Conservation (phyloP, 1,140 invertebrate genomes). For the Cephus cinctus region DNA sequence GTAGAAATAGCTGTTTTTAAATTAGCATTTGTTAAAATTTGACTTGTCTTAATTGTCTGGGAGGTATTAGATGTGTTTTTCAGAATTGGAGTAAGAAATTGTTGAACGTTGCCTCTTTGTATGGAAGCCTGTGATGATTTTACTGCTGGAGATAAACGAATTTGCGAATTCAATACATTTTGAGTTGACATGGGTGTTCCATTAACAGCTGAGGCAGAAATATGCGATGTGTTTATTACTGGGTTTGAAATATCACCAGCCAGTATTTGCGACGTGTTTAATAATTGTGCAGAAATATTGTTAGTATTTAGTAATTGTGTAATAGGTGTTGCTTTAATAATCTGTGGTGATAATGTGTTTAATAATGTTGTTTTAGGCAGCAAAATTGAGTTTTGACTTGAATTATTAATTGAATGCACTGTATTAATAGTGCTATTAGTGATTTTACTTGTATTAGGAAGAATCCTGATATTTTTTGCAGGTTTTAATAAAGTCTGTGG, state of each 20-base stretch:
- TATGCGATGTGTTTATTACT: conserved; percentile 17
- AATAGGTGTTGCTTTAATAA: conserved; percentile 30
- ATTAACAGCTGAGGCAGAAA: conserved; percentile 23
- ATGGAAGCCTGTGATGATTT: conserved; percentile 21
- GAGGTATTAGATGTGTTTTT: conserved; percentile 19
- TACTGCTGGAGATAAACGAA: conserved; percentile 26
- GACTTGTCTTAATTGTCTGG: conserved; percentile 22
- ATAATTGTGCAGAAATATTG: conserved; percentile 34
- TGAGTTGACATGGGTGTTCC: conserved; percentile 22
- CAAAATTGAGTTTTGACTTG: conserved; percentile 35
- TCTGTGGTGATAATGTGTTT: conserved; percentile 36
- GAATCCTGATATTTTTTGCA: conserved; percentile 36
- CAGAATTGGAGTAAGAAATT: conserved; percentile 30
- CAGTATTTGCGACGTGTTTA: conserved; percentile 33
- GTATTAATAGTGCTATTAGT: conserved; percentile 13
- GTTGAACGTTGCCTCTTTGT: conserved; percentile 27
- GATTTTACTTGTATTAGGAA: conserved; percentile 32
- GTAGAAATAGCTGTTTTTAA: conserved; percentile 15
- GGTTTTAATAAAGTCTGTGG: conserved; percentile 35
- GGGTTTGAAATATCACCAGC: conserved; percentile 20
- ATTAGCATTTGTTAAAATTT: conserved; percentile 23
- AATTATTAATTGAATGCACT: conserved; percentile 17
- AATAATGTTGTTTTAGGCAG: conserved; percentile 38
- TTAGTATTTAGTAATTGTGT: conserved; percentile 36
- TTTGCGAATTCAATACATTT: conserved; percentile 25